These are phyloP conservation scores for Caenorhabditis angaria DNA, from an alignment of 2,888 invertebrate species.

Conservation along the genomic window DNA sequence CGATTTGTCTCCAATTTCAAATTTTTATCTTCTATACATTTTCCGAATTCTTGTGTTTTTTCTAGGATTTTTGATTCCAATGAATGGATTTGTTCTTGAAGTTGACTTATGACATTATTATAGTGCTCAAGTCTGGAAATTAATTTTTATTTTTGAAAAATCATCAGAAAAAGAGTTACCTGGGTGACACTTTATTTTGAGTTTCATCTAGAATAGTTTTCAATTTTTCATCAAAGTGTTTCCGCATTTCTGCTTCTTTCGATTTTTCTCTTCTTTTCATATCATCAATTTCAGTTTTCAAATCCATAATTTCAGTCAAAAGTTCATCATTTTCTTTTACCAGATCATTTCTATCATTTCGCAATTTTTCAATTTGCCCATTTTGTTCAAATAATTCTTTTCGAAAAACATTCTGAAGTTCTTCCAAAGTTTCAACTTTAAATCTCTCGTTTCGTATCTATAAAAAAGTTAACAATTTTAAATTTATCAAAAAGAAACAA, in stretches of 20 bases:
- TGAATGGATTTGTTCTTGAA: constrained; percentile 17
- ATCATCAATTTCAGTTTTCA: constrained; percentile 24
- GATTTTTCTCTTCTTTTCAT: constrained; percentile 28
- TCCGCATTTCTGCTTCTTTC: constrained; percentile 22
- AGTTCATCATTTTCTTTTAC: constrained; percentile 36
- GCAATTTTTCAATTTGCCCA: constrained; percentile 30
- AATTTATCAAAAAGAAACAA: neutral
- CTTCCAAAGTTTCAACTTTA: constrained; percentile 32
- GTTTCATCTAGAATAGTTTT: constrained; percentile 19
- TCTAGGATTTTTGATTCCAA: constrained; percentile 17
- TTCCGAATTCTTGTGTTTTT: constrained; percentile 17
- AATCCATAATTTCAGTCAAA: constrained; percentile 17
- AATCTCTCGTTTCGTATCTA: constrained; percentile 31
- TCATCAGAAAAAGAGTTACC: constrained; percentile 14
- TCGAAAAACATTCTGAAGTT: constrained; percentile 32
- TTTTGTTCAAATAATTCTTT: constrained; percentile 36
- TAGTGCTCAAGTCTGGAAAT: constrained; percentile 27
- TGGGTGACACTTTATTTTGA: constrained; percentile 18
- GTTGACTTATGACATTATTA: constrained; percentile 15
- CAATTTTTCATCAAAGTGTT: constrained; percentile 28
- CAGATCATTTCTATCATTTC: constrained; percentile 22
- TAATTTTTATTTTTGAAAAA: neutral
- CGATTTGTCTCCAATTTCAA: constrained; percentile 6
- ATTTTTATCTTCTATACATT: constrained; percentile 17
- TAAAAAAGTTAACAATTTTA: neutral